These are phyloP conservation scores for Drosophila sordidapex DNA, from an alignment of 2,888 invertebrate genomes.

Conservation along the genomic window DNA sequence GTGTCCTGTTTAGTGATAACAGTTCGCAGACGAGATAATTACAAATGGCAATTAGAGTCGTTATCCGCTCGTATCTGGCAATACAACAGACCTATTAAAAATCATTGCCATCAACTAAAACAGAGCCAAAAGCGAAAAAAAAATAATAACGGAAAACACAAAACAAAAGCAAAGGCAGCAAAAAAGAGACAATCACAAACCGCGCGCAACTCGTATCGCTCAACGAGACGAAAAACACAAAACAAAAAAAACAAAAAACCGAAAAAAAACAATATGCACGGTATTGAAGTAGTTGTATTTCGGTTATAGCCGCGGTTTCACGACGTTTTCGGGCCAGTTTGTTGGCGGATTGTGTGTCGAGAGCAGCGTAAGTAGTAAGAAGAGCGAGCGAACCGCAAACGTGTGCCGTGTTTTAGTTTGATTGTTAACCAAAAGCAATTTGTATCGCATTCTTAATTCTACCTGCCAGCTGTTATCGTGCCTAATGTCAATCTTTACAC, in stretches of 20 bases:
- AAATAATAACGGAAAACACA: neutral
- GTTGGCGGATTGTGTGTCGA: slow-evolving; percentile 66
- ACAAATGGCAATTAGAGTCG: slow-evolving; percentile 41
- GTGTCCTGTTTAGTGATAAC: slow-evolving; percentile 22
- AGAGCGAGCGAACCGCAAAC: neutral
- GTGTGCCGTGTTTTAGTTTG: neutral
- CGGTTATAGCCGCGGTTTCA: slow-evolving; percentile 63
- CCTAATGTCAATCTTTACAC: slow-evolving; percentile 1
- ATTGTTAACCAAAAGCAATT: neutral
- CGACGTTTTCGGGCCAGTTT: slow-evolving; percentile 61
- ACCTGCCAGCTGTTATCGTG: slow-evolving; percentile 33
- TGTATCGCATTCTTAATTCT: slow-evolving; percentile 4
- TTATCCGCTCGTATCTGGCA: slow-evolving; percentile 34
- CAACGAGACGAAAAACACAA: slow-evolving; percentile 26
- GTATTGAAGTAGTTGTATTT: slow-evolving; percentile 41
- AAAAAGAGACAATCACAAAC: slow-evolving; percentile 23
- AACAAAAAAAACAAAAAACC: neutral
- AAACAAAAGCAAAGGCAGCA: neutral
- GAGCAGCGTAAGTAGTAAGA: slow-evolving; percentile 67
- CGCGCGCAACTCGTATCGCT: slow-evolving; percentile 39
- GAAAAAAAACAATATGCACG: neutral
- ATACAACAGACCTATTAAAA: slow-evolving; percentile 54
- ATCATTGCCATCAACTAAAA: slow-evolving; percentile 31
- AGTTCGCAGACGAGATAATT: slow-evolving; percentile 37
- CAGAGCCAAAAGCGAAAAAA: slow-evolving; percentile 19